These are phyloP conservation scores for Avahi laniger DNA, from an alignment of 2,797 vertebrate genomes.

Conservation along the genomic window DNA sequence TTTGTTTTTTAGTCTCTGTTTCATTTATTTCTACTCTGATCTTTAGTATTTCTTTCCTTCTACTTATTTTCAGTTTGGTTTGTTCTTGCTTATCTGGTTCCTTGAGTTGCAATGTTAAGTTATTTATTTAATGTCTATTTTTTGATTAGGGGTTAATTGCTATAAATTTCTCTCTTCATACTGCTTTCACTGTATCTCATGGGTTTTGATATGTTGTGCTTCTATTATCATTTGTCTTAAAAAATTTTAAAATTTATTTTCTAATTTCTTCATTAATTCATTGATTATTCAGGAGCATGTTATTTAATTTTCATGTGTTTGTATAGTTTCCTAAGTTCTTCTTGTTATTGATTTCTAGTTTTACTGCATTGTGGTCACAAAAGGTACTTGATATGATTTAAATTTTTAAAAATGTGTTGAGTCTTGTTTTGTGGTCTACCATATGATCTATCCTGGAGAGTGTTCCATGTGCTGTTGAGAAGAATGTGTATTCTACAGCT, in stretches of 20 bases:
- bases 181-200: neutral
- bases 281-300: neutral
- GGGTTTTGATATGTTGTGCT: neutral
- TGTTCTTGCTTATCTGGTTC: neutral
- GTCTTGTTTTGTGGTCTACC: neutral
- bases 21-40: neutral
- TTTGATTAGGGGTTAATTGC: neutral
- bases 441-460: neutral
- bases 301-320: neutral
- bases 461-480: neutral
- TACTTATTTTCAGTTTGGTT: neutral
- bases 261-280: neutral
- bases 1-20: neutral
- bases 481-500: neutral
- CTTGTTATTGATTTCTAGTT: neutral
- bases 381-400: neutral
- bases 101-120: neutral
- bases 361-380: neutral
- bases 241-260: neutral
- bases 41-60: neutral
- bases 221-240: neutral
- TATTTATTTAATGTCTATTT: neutral
- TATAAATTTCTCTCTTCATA: neutral
- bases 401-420: neutral
- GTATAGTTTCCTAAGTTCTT: neutral